These are phyloP conservation scores for Zalophus californianus DNA, from an alignment of 2,797 vertebrate genomes.

Conservation along the genomic window DNA sequence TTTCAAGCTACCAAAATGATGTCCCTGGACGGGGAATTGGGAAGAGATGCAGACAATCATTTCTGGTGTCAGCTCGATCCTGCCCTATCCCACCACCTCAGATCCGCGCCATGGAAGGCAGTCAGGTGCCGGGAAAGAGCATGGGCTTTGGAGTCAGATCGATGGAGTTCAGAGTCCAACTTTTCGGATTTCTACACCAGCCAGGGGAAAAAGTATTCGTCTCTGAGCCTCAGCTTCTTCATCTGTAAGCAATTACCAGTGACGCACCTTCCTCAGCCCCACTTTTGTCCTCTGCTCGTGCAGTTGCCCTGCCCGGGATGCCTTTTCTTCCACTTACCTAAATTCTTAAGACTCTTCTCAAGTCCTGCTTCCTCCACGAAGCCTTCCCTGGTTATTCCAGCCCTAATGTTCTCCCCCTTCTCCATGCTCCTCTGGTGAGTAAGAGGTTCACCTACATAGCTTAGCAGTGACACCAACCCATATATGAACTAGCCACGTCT, in stretches of 20 bases:
- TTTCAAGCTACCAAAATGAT: not conserved
- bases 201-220: not conserved
- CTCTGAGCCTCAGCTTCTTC: not conserved
- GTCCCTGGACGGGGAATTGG: not conserved
- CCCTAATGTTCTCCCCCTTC: not conserved
- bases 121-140: not conserved
- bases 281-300: not conserved
- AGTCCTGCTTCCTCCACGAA: not conserved
- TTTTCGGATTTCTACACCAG: not conserved
- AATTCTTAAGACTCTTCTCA: slow-evolving; percentile 20
- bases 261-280: not conserved
- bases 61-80: not conserved
- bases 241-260: not conserved
- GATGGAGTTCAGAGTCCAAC: not conserved
- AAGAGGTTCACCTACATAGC: not conserved
- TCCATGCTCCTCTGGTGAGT: not conserved
- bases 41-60: not conserved
- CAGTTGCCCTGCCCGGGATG: not conserved
- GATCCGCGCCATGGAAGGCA: not conserved
- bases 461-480: not conserved
- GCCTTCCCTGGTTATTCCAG: not conserved
- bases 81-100: not conserved
- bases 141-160: not conserved
- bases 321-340: slow-evolving; percentile 6
- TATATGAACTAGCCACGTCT: not conserved